Percentiles rank a stretch among this genome's conserved stretches.
These are phyloP conservation scores for Drosophila malerkotliana DNA, from an alignment of 1,140 invertebrate species.

Conservation along the genomic window DNA sequence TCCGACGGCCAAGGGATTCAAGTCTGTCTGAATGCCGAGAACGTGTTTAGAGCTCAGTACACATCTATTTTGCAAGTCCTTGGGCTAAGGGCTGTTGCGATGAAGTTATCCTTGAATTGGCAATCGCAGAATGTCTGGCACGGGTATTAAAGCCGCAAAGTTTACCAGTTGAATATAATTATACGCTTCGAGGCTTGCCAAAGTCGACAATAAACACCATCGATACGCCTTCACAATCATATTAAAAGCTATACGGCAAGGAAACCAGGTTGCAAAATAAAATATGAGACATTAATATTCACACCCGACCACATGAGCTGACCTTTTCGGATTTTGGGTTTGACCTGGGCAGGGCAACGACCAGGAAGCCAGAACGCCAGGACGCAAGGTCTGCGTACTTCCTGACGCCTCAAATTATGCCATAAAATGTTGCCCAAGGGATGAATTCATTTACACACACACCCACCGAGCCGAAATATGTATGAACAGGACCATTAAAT, in stretches of 20 bases:
- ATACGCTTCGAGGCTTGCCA: slow-evolving; percentile 8
- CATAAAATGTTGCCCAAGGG: slow-evolving; percentile 80
- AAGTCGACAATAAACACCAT: slow-evolving; percentile 55
- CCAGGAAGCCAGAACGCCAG: neutral
- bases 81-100: neutral
- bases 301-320: slow-evolving; percentile 50
- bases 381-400: slow-evolving; percentile 48
- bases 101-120: slow-evolving; percentile 22
- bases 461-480: slow-evolving; percentile 18
- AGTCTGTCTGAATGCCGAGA: slow-evolving; percentile 61
- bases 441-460: slow-evolving; percentile 71
- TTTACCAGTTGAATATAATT: slow-evolving; percentile 31
- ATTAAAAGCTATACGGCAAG: slow-evolving; percentile 70
- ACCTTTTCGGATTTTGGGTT: slow-evolving; percentile 26
- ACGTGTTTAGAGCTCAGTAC: slow-evolving; percentile 49
- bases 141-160: slow-evolving; percentile 28
- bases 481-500: slow-evolving; percentile 62
- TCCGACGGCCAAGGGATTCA: slow-evolving; percentile 41
- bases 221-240: slow-evolving; percentile 25
- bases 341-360: slow-evolving; percentile 4
- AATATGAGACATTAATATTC: slow-evolving; percentile 81
- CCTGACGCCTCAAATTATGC: slow-evolving; percentile 80
- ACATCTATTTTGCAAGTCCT: slow-evolving; percentile 38
- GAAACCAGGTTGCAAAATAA: slow-evolving; percentile 61
- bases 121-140: slow-evolving; percentile 38